Evolutionary conservation across 2,888 invertebrate species (phyloP), one percentile per base, ranked within the genome.

Genomic region (Pantelozetes paolii): DNA sequence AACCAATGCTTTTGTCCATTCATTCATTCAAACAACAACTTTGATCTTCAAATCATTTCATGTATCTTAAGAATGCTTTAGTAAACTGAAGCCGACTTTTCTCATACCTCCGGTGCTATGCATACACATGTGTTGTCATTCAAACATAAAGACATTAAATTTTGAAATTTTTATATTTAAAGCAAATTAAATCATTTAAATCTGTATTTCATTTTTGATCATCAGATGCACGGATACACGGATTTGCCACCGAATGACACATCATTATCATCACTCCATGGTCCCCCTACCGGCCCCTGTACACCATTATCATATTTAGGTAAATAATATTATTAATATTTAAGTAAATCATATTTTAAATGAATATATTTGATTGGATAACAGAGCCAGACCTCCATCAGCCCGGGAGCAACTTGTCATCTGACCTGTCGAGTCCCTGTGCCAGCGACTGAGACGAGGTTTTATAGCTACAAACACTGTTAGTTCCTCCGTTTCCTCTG

Each of bases 201-300:
- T n/a, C n/a, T n/a, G n/a, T n/a, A n/a, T n/a, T 36, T 36, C 6
- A 8, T 36, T 36, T 5, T 36, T 36, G 9, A 36, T 36, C n/a
- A 11, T 42, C 23, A 93, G 92, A 92, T 94, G 92, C 93, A 93
- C 81, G 93, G 93, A 76, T 93, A 93, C 82, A 92, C 92, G 82
- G 77, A 77, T 48, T 73, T 73, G 0, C 74, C 75, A 40, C 74
- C 77, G 2, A 76, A 85, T 92, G 79, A 80, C 74, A 78, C 74
- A 75, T 72, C 69, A 48, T 76, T 72, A 67, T 70, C 80, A 82
- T 84, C 74, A 30, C 20, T 74, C 23, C 81, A 81, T 11, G 80
- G 82, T 23, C 80, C 83, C 80, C 77, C 83, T 75, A 78, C 78
- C 87, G 87, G 40, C 79, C 86, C 87, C 18, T 75, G 75, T 54